These are phyloP conservation scores for Rhinolophus ferrumequinum DNA, from an alignment of 2,113 vertebrate genomes.

Conservation along the genomic window DNA sequence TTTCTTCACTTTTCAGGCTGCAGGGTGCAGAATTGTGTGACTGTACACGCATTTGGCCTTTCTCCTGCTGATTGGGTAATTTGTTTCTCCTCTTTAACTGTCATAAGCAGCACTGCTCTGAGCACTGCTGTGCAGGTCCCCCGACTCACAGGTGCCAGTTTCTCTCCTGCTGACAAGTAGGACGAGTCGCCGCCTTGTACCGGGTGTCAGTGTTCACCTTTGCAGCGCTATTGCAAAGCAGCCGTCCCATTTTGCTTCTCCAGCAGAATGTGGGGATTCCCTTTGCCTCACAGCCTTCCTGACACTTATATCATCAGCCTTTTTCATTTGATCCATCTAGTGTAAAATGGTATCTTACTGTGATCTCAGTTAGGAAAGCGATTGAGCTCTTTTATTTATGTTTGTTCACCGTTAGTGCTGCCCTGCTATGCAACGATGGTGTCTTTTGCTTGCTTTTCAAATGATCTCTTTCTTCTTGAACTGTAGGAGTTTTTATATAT, in stretches of 20 bases:
- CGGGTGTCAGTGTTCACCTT: background rate
- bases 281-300: background rate
- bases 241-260: background rate
- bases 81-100: background rate
- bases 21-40: background rate
- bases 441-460: background rate
- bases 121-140: no score
- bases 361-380: no score
- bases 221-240: background rate
- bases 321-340: background rate
- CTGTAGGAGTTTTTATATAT: background rate
- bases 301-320: fast-evolving
- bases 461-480: background rate
- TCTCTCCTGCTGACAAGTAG: fast-evolving
- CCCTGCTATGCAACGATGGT: background rate
- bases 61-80: no score
- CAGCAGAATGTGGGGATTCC: background rate
- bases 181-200: fast-evolving
- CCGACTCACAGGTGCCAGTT: fast-evolving
- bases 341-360: background rate
- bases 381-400: background rate
- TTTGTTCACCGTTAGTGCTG: background rate
- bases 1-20: background rate
- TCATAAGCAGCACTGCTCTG: no score
- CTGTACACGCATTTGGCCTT: background rate